Percentiles rank a stretch among this genome's conserved stretches.
Evolutionary conservation across 64 coral and sea anemone genomes (phyloP).

Genomic region (Dendrophyllia cribrosa): DNA sequence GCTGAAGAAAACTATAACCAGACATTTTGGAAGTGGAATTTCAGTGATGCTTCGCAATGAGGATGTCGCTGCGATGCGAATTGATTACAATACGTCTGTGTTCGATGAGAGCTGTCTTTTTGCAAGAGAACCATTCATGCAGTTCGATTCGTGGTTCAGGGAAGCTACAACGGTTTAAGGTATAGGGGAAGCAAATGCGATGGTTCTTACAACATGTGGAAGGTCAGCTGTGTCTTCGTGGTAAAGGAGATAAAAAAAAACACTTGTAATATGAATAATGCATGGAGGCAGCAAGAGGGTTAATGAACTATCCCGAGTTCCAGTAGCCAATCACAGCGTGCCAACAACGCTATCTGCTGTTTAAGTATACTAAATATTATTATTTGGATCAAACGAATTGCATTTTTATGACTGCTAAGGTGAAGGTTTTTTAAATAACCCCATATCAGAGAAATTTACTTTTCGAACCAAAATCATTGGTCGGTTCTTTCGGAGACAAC

Average conservation of each 20-base stretch:
- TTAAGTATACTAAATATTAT: too few species aligned
- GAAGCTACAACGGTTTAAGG: conserved; percentile 60
- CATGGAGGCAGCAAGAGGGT: too few species aligned
- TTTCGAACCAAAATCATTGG: too few species aligned
- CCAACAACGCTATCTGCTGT: too few species aligned
- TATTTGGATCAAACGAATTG: too few species aligned
- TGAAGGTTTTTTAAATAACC: too few species aligned
- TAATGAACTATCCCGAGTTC: too few species aligned
- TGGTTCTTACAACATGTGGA: conserved; percentile 87
- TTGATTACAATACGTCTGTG: conserved; percentile 67
- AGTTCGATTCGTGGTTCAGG: conserved; percentile 93
- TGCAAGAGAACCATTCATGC: conserved; percentile 82
- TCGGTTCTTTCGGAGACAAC: too few species aligned
- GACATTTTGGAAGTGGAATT: conserved; percentile 3
- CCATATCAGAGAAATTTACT: too few species aligned
- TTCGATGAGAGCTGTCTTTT: conserved; percentile 61
- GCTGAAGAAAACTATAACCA: neutral
- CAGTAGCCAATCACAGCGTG: too few species aligned
- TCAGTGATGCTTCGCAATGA: conserved; percentile 51
- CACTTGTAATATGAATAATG: too few species aligned
- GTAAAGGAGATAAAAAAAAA: neutral
- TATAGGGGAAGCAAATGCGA: conserved; percentile 91
- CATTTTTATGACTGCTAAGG: too few species aligned
- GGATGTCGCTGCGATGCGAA: conserved; percentile 87
- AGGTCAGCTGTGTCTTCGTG: conserved; percentile 41